A percentile compares a stretch with the other conserved stretches of the same genome.
These are phyloP conservation scores for Acanthosepion pharaonis DNA, from an alignment of 2,888 invertebrate species.

Conservation along the genomic window DNA sequence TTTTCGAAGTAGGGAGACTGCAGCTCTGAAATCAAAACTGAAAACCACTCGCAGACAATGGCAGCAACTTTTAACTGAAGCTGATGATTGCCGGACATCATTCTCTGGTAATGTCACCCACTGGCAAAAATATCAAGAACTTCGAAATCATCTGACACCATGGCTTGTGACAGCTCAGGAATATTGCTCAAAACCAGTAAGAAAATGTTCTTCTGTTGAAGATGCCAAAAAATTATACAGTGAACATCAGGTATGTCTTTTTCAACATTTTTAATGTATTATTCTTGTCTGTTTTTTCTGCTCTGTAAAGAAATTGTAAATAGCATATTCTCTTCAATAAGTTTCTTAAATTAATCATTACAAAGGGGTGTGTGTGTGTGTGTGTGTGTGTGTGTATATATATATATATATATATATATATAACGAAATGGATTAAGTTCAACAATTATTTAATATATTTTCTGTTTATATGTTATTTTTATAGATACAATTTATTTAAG, in stretches of 20 bases:
- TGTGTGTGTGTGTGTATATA: too few species aligned
- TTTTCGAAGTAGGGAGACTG: conserved; percentile 79
- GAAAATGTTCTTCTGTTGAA: conserved; percentile 84
- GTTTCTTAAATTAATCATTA: not conserved
- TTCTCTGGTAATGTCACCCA: conserved; percentile 86
- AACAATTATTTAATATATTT: too few species aligned
- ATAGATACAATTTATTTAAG: too few species aligned
- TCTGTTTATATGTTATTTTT: too few species aligned
- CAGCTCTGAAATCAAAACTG: conserved; percentile 84
- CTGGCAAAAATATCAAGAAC: conserved; percentile 88
- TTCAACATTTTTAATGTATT: not conserved
- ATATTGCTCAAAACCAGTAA: conserved; percentile 82
- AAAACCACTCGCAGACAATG: conserved; percentile 84
- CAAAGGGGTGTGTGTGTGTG: too few species aligned
- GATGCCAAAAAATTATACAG: conserved; percentile 80
- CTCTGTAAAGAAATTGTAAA: not conserved
- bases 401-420: too few species aligned
- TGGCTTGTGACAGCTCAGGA: conserved; percentile 91
- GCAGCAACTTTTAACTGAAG: conserved; percentile 83
- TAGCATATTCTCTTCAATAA: not conserved
- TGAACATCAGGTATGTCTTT: conserved; percentile 79
- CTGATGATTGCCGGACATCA: conserved; percentile 84
- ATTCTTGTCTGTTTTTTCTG: too few species aligned
- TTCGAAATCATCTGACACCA: conserved; percentile 85
- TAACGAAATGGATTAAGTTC: too few species aligned